phyloP scores from a whole-genome alignment of 2,797 vertebrate genomes.

The Liasis olivaceus region DNA sequence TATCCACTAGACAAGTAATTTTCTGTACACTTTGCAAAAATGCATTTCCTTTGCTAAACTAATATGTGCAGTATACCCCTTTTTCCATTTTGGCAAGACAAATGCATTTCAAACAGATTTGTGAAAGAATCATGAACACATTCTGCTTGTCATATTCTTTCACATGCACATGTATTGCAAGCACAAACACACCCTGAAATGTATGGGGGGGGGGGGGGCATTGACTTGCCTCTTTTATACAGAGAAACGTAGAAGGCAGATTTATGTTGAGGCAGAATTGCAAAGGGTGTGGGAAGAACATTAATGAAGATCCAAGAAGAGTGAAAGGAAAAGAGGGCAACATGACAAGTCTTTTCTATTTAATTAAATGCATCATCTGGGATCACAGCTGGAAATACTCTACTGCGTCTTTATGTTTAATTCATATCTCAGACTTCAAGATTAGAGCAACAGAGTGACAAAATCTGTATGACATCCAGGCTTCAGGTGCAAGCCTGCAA shows the following conservation, averaged over 20 bases:
- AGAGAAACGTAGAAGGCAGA: not conserved
- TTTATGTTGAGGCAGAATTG: not conserved
- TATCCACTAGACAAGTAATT: not conserved
- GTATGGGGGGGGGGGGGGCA: not conserved
- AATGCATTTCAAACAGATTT: not conserved
- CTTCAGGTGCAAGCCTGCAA: not conserved
- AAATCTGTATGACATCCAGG: conserved; percentile 1
- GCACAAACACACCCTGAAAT: not conserved
- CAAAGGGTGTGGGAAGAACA: not conserved
- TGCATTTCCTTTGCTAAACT: not conserved
- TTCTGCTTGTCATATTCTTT: not conserved
- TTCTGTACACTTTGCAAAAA: not conserved
- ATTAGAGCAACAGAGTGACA: not conserved
- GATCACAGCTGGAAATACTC: conserved; percentile 14
- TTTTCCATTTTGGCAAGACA: not conserved
- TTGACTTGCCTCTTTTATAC: not conserved
- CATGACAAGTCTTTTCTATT: not conserved
- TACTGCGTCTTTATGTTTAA: not conserved
- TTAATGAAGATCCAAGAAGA: not conserved
- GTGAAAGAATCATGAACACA: not conserved
- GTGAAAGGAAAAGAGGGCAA: not conserved
- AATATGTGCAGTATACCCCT: not conserved
- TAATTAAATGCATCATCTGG: conserved; percentile 15
- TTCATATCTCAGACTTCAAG: conserved; percentile 16
- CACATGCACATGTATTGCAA: not conserved